A percentile compares a stretch with the other conserved stretches of the same genome.
Conservation (phyloP, 2,888 invertebrate species). For the Tachina grossa region DNA sequence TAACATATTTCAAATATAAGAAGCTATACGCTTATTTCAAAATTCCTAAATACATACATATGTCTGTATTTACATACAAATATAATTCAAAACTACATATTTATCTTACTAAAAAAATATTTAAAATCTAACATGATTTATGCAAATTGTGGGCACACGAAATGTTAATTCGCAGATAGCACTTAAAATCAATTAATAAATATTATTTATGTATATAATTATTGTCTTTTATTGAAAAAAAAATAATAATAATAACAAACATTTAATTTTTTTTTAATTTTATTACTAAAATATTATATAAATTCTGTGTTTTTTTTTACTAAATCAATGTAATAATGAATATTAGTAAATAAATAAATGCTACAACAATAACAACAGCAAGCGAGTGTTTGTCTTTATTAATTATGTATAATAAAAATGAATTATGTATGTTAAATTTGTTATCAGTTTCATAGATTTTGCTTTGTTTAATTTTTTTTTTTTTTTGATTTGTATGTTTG, state of each 20-base stretch:
- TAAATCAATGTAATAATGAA: constrained; percentile 30
- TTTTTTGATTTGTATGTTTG: constrained; percentile 21
- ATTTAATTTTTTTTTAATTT: constrained; percentile 42
- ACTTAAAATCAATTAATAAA: constrained; percentile 12
- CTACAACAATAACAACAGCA: constrained; percentile 59
- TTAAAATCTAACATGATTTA: not conserved
- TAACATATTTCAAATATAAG: no score
- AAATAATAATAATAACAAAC: constrained; percentile 49
- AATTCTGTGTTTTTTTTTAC: not conserved
- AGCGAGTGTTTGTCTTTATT: constrained; percentile 50
- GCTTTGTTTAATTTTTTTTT: not conserved
- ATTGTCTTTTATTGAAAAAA: constrained; percentile 67
- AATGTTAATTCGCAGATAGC: not conserved
- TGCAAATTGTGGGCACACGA: not conserved
- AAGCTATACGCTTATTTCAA: no score
- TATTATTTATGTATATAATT: constrained; percentile 40
- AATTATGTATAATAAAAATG: constrained; percentile 15
- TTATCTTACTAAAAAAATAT: no score
- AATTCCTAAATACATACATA: no score
- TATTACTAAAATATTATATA: constrained; percentile 13
- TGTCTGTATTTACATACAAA: no score
- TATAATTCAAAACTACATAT: no score
- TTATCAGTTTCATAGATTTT: not conserved
- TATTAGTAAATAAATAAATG: constrained; percentile 64
- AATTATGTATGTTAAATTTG: constrained; percentile 3